Percentiles rank a stretch among this genome's conserved stretches.
These are phyloP conservation scores for Dorcus parallelipipedus DNA, from an alignment of 2,888 invertebrate genomes.

Conservation along the genomic window DNA sequence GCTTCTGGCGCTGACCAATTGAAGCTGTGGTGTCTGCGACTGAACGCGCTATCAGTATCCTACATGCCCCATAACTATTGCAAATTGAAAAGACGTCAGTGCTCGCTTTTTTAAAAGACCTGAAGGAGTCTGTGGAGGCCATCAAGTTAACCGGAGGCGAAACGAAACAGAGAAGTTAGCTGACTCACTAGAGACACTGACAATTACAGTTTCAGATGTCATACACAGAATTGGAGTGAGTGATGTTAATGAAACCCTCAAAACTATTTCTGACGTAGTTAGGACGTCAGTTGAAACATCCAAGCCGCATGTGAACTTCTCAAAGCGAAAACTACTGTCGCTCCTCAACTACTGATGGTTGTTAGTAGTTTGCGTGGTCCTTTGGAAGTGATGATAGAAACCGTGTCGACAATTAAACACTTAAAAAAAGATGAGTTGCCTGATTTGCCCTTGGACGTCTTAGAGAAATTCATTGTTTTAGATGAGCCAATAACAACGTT, in stretches of 20 bases:
- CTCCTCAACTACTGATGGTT: no score
- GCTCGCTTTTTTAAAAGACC: slow-evolving; percentile 18
- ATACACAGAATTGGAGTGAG: no score
- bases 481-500: slow-evolving; percentile 28
- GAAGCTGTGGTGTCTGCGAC: slow-evolving; percentile 23
- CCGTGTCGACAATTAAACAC: slow-evolving; percentile 17
- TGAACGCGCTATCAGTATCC: slow-evolving; percentile 19
- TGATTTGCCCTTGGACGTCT: slow-evolving; percentile 14
- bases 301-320: no score
- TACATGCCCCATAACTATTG: slow-evolving; percentile 25
- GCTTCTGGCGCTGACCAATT: no score
- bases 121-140: slow-evolving; percentile 21
- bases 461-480: slow-evolving; percentile 22
- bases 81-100: slow-evolving; percentile 22
- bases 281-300: no score
- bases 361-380: slow-evolving; percentile 7
- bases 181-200: no score
- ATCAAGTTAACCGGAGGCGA: slow-evolving; percentile 11
- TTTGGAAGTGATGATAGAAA: slow-evolving; percentile 10
- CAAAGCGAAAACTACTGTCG: no score
- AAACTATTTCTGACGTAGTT: no score
- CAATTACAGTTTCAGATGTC: no score
- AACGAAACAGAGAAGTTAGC: no score
- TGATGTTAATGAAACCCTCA: no score
- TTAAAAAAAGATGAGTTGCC: slow-evolving; percentile 2